Percentiles rank a stretch among this genome's conserved stretches.
These are phyloP conservation scores for Drosophila dives DNA, from an alignment of 2,888 invertebrate genomes.

Conservation along the genomic window DNA sequence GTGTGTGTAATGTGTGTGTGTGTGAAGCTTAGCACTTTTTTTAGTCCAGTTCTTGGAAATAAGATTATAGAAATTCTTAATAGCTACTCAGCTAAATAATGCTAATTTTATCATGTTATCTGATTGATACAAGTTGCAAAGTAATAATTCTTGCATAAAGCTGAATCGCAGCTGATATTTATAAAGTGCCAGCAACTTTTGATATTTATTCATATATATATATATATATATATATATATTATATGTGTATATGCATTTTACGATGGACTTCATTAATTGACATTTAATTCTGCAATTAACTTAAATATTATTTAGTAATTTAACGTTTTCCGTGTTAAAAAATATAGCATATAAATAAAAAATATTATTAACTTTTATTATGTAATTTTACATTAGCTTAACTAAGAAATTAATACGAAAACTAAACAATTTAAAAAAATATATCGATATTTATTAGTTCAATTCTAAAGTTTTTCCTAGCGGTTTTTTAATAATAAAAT, in stretches of 20 bases:
- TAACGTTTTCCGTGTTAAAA: background rate
- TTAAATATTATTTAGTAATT: background rate
- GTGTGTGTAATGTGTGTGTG: background rate
- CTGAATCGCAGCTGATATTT: background rate
- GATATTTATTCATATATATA: too few species aligned
- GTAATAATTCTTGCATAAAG: background rate
- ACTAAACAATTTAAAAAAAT: too few species aligned
- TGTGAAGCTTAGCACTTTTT: background rate
- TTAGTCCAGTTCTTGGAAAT: background rate
- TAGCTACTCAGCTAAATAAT: background rate
- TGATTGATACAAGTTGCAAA: background rate
- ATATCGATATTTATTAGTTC: background rate
- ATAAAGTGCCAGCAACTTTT: background rate
- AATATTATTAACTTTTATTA: background rate
- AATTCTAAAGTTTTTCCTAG: background rate
- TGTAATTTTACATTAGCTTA: background rate
- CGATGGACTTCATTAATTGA: background rate
- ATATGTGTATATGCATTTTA: background rate
- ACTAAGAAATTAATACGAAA: background rate
- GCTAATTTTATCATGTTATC: background rate
- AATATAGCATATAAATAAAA: background rate
- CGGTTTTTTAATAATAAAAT: background rate
- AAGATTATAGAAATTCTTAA: background rate
- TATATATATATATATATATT: too few species aligned
- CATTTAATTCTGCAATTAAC: background rate